Evolutionary conservation across 2,888 invertebrate genomes (phyloP), one percentile per base, ranked within the genome.

Genomic region (Lycia hirtaria): DNA sequence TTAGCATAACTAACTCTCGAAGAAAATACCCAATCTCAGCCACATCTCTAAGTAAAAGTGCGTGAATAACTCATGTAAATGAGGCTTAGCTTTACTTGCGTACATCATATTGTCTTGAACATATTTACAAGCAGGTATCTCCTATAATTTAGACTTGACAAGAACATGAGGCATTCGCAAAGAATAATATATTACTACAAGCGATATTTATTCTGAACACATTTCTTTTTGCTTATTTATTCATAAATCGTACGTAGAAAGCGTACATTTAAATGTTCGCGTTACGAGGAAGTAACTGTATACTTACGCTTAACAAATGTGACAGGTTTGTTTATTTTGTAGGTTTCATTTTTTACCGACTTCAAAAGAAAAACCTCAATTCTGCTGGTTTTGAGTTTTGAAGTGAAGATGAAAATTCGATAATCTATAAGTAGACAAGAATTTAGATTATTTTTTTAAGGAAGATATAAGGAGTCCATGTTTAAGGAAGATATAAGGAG

Each of bases 141-240:
- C 33, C 60, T 57, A 60, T 65, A 65, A 61, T 60, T 61, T 65
- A 51, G 44, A 41, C 47, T 59, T 49, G 61, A 64, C 61, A 59
- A 44, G 53, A 45, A 56, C 54, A 51, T 43, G 62, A 62, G 47
- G 47, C 53, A 33, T 50, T 57, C 38, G 50, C 40, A 33, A 38
- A 45, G 58, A 60, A 60, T 65, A 62, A 49, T 55, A 60, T 44
- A 60, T 62, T 51, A 51, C 33, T 56, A 55, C 56, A 57, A 14
- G 45, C 38, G 6, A 40, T 60, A 47, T 59, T 57, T 63, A 61
- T 65, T 60, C 59, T 14, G 44, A 54, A 54, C 61, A 59, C 56
- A 59, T 64, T 61, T 58, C 49, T 45, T 60, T 52, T 59, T 56
- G 33, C 59, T 57, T 56, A 47, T 47, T 61, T 56, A 52, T 57